A percentile compares a stretch with the other conserved stretches of the same genome.
Evolutionary conservation across 1,140 invertebrate species (phyloP).

Genomic region (Acromyrmex charruanus): DNA sequence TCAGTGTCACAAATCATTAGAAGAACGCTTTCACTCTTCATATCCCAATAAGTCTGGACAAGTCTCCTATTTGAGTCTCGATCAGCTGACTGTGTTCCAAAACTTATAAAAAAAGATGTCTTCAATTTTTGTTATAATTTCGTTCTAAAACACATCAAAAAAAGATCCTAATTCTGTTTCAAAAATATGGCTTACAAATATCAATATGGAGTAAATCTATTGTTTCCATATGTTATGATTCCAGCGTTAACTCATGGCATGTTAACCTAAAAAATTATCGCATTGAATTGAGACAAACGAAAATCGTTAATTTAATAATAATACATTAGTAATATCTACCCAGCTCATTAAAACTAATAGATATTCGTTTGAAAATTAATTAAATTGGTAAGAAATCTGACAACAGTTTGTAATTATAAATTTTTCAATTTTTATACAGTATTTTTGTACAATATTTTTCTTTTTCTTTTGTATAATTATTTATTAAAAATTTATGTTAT

Average conservation of each 20-base stretch:
- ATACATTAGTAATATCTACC: not conserved
- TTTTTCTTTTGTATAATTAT: not conserved
- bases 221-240: not conserved
- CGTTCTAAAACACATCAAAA: too few species aligned
- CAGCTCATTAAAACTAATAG: not conserved
- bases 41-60: not conserved
- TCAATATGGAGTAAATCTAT: not conserved
- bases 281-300: not conserved
- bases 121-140: too few species aligned
- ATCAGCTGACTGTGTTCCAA: constrained; percentile 1
- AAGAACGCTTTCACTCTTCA: not conserved
- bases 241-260: not conserved
- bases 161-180: too few species aligned
- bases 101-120: not conserved
- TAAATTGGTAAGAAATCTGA: not conserved
- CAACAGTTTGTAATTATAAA: not conserved
- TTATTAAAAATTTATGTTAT: constrained; percentile 6
- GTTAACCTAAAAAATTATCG: constrained; percentile 11
- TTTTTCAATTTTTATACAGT: not conserved
- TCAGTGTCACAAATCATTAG: not conserved
- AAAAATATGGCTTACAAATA: too few species aligned
- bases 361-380: not conserved
- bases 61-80: not conserved
- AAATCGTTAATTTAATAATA: not conserved
- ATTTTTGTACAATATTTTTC: not conserved